Evolutionary conservation across 2,113 vertebrate genomes (phyloP).

Genomic region (Coryphaenoides rupestris): DNA sequence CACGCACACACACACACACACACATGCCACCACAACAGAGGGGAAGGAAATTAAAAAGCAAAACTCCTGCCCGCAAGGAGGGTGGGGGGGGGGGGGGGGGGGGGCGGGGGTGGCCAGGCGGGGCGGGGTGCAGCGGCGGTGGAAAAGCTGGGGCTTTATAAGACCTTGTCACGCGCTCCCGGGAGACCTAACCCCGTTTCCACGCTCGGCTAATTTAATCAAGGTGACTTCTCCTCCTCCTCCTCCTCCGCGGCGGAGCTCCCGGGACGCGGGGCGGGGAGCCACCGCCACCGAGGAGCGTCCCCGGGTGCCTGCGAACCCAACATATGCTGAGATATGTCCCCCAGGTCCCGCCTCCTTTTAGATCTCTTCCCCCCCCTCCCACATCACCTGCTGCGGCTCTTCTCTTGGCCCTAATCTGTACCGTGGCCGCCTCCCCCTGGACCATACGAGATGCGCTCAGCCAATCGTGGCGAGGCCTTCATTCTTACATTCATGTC

Average conservation of each 20-base stretch:
- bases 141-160: too few relatives aligned
- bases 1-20: too few relatives aligned
- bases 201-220: background rate
- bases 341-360: background rate
- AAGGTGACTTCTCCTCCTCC: background rate
- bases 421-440: constrained; percentile 11
- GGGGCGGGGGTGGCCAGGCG: too few relatives aligned
- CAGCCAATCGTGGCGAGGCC: background rate
- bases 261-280: background rate
- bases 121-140: too few relatives aligned
- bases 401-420: background rate
- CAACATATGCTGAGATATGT: background rate
- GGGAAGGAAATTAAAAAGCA: background rate
- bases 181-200: background rate
- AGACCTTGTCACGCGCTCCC: background rate
- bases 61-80: too few relatives aligned
- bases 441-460: constrained; percentile 18
- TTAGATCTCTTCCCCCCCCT: too few relatives aligned
- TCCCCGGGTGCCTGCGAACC: background rate
- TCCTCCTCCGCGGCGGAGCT: too few relatives aligned
- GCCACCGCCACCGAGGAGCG: too few relatives aligned
- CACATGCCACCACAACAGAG: background rate
- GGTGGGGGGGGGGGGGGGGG: too few relatives aligned
- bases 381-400: background rate
- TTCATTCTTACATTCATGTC: too few relatives aligned